Conservation (phyloP, 2,888 invertebrate genomes). For the Eupithecia inturbata region DNA sequence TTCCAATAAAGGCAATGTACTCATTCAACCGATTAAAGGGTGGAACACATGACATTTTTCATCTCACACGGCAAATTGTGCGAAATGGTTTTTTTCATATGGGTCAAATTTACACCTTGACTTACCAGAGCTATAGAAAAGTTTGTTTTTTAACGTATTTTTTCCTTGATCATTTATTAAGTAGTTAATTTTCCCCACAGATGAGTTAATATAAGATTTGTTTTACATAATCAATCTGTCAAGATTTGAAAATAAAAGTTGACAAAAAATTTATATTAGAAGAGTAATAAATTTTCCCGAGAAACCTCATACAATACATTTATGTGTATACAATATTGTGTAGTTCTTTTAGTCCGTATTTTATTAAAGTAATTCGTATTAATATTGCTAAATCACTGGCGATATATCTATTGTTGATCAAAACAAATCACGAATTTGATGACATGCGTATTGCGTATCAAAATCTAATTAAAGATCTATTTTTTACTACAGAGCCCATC, state of each 20-base stretch:
- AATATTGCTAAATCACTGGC: background rate
- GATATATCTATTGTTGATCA: background rate
- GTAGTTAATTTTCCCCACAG: too few species aligned
- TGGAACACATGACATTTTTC: constrained; percentile 23
- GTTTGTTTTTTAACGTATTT: too few species aligned
- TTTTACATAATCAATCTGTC: background rate
- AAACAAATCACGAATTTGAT: background rate
- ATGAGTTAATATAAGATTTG: too few species aligned
- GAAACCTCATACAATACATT: background rate
- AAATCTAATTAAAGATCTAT: background rate
- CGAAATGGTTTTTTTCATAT: background rate
- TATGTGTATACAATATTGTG: background rate
- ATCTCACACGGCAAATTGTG: constrained; percentile 11
- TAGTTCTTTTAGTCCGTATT: background rate
- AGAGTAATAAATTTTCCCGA: background rate
- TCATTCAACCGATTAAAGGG: constrained; percentile 31
- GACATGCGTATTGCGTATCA: background rate
- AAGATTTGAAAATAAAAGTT: background rate
- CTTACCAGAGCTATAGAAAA: too few species aligned
- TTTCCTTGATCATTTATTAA: background rate
- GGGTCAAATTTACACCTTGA: background rate
- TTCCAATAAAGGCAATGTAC: constrained; percentile 34
- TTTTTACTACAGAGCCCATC: background rate
- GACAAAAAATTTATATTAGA: background rate
- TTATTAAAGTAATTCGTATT: background rate